Base-by-base conservation (phyloP, 1,140 invertebrate genomes). In the Hydropsyche tenuis region DNA sequence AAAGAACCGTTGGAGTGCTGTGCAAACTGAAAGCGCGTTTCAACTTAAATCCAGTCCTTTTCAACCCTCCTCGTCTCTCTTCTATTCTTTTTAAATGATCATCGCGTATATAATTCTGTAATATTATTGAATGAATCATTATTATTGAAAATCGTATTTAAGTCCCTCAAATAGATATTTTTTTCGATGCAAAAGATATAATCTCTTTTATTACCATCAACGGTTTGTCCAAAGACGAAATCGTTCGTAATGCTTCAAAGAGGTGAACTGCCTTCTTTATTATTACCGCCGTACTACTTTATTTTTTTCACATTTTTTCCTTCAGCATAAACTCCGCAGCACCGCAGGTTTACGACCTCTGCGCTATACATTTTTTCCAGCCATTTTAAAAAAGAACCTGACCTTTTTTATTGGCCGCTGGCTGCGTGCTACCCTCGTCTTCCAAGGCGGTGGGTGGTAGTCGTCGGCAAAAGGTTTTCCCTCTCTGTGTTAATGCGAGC, bases 271-370 rank as follows among this genome's bases (percentile, higher is more conserved):
- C 20, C 23, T 60, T 37, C 9, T 37, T 9, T 37, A 4, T 37
- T 37, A 37, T 37, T 37, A 37, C 23, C 14, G 14, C n/a, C 45
- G 45, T 22, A 60, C 20, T 60, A 23, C 56, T 25, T 60, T 12
- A 25, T 60, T 27, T 60, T 23, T 12, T 23, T 60, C 25, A 25
- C 22, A 12, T 25, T 60, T 60, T 60, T 25, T 27, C 56, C 11
- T 11, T 7, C 20, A 6, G 16, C 23, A 20, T 60, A 60, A 60
- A 60, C 56, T 60, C 12, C 9, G 11, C 27, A 16, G 27, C 22
- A 16, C 63, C 56, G 63, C 27, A 60, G 63, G 63, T 65, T 65
- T 43, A 65, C 30, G 43, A 65, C 63, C 63, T 23, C 43, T 14
- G 14, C 37, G 16, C 63, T 42, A 12, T 65, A 65, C 23, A 22